Base-by-base conservation (phyloP, 2,113 vertebrate genomes). In the Archocentrus centrarchus region DNA sequence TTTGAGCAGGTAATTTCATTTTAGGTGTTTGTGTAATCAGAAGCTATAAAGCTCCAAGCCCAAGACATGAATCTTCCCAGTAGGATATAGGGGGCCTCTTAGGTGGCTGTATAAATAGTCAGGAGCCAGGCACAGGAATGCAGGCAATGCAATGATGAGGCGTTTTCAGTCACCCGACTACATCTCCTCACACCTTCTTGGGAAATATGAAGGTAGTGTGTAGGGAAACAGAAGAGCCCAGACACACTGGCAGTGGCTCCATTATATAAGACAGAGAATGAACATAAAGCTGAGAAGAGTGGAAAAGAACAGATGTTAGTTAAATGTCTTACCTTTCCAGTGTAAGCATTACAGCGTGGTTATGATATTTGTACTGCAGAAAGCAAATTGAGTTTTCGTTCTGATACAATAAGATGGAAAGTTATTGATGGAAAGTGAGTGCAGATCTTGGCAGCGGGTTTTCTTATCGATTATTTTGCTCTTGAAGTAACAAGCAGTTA, bases 91-190 rank as follows among this genome's bases (percentile, higher is more conserved):
- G 82, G 91, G 89, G 91, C 93, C 94, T 95, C 92, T 79, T 90
- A 87, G 86, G 84, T 13, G 44, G 53, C 85, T 91, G 90, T 96
- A 96, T 96, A 95, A 96, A 96, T 96, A 96, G 95, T 92, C 87
- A 94, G 94, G 93, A 95, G 92, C 91, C 92, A 88, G 70, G 88
- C 81, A 44, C 79, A 85, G 92, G 92, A 93, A 96, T 95, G 88
- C 81, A 75, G 82, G 86, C 93, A 90, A 95, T 96, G 91, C 83
- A 90, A 93, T 95, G 93, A 95, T 90, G 50, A 70, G 78, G 75
- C 91, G n/a, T 82, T 94, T 95, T 95, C 89, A 86, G 85, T 82
- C 81, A 35, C 70, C 82, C 77, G 66, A 68, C 86, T 20, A 68
- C 68, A 84, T 92, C 89, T 91, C 85, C 89, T 83, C 81, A 85